These are phyloP conservation scores for Syrista parreyssii DNA, from an alignment of 2,888 invertebrate species.

Conservation along the genomic window DNA sequence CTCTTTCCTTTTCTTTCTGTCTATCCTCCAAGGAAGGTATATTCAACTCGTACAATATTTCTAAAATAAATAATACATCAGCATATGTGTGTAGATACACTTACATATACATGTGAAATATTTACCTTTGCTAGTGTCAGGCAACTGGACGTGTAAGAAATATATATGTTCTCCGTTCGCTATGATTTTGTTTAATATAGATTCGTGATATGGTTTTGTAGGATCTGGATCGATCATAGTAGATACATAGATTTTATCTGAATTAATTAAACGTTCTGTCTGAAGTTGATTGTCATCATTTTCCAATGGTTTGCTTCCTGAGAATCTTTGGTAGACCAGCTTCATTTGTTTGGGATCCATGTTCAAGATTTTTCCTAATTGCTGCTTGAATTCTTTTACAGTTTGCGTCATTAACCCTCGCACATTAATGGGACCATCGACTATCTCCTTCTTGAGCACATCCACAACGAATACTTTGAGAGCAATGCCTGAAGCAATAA, in stretches of 20 bases:
- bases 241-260: conserved; percentile 69
- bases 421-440: conserved; percentile 73
- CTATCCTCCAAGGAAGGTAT: conserved; percentile 66
- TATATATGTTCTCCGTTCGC: conserved; percentile 74
- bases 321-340: conserved; percentile 59
- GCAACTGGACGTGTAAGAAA: conserved; percentile 73
- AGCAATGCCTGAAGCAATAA: conserved; percentile 62
- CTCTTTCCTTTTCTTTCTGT: background rate
- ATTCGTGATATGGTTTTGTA: conserved; percentile 65
- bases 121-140: conserved; percentile 72
- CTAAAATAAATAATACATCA: conserved; percentile 45
- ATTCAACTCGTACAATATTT: conserved; percentile 66
- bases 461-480: conserved; percentile 75
- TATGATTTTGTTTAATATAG: conserved; percentile 68
- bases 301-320: conserved; percentile 58
- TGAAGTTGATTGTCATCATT: conserved; percentile 63
- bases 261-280: conserved; percentile 58
- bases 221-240: conserved; percentile 67
- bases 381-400: conserved; percentile 70
- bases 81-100: background rate
- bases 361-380: conserved; percentile 68
- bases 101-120: conserved; percentile 24
- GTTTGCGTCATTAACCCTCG: conserved; percentile 71
- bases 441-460: conserved; percentile 71
- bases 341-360: conserved; percentile 64